Evolutionary conservation across 1,140 invertebrate genomes (phyloP).

Genomic region (Lucilia sericata): DNA sequence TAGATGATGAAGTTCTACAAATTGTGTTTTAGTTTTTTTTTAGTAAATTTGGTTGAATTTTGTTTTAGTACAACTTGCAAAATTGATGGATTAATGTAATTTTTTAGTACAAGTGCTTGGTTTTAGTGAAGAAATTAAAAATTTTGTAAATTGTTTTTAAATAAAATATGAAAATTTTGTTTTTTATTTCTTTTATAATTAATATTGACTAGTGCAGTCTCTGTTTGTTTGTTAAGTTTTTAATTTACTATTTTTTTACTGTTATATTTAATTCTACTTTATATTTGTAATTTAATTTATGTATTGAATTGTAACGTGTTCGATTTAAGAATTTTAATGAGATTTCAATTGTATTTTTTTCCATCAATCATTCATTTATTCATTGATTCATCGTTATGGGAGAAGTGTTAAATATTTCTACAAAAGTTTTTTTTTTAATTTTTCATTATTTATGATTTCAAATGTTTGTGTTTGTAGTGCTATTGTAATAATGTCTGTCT

Average conservation of each 20-base stretch:
- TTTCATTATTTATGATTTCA: neutral
- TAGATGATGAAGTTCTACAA: neutral
- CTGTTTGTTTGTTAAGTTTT: neutral
- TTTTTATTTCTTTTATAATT: slow-evolving; percentile 14
- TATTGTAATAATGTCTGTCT: neutral
- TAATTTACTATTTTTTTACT: no score
- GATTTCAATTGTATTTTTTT: neutral
- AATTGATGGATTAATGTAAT: neutral
- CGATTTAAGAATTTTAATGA: neutral
- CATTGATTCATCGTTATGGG: neutral
- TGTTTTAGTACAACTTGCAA: neutral
- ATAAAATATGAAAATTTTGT: neutral
- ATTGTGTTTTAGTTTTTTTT: neutral
- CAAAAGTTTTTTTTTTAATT: neutral
- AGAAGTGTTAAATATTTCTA: slow-evolving; percentile 33
- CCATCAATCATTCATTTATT: neutral
- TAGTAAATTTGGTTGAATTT: neutral
- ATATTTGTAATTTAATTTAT: no score
- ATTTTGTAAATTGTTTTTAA: neutral
- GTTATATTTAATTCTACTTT: no score
- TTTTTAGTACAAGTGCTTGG: neutral
- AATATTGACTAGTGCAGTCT: slow-evolving; percentile 44
- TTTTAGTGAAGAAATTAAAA: slow-evolving; percentile 8
- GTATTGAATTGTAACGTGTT: no score
- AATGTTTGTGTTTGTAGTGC: no score